Percentiles rank a stretch among this genome's conserved stretches.
These are phyloP conservation scores for Pempheris klunzingeri DNA, from an alignment of 2,797 vertebrate species.

Conservation along the genomic window DNA sequence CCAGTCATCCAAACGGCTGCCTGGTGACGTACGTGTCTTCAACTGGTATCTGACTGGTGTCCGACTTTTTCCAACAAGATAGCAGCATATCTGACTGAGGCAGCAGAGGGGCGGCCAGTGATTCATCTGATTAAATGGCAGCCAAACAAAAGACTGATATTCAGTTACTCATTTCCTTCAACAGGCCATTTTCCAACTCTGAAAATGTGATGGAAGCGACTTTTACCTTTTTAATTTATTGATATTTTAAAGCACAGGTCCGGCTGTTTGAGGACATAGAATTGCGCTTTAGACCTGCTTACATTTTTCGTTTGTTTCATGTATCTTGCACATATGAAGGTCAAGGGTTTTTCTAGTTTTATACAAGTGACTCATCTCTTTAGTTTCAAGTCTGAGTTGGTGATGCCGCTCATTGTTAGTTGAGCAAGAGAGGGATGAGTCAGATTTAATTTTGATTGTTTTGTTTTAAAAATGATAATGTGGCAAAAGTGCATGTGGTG, in stretches of 20 bases:
- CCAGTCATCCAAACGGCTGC: conserved; percentile 24
- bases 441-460: conserved; percentile 16
- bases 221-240: conserved; percentile 34
- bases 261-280: neutral
- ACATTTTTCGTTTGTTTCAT: conserved; percentile 1
- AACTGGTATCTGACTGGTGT: conserved; percentile 29
- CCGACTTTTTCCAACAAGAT: conserved; percentile 42
- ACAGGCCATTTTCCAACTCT: neutral
- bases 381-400: neutral
- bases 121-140: conserved; percentile 55
- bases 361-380: neutral
- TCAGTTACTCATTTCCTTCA: conserved; percentile 39
- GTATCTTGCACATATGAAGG: neutral
- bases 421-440: conserved; percentile 15
- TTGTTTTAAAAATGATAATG: neutral
- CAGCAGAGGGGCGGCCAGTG: conserved; percentile 42
- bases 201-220: conserved; percentile 1
- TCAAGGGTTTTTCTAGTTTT: neutral
- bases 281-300: conserved; percentile 11
- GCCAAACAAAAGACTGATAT: conserved; percentile 60
- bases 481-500: conserved; percentile 7
- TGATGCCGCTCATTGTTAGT: conserved; percentile 8
- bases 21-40: conserved; percentile 27
- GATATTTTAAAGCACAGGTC: conserved; percentile 25
- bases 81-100: conserved; percentile 43